Base-by-base conservation (phyloP, 2,797 vertebrate genomes). In the Betta splendens region DNA sequence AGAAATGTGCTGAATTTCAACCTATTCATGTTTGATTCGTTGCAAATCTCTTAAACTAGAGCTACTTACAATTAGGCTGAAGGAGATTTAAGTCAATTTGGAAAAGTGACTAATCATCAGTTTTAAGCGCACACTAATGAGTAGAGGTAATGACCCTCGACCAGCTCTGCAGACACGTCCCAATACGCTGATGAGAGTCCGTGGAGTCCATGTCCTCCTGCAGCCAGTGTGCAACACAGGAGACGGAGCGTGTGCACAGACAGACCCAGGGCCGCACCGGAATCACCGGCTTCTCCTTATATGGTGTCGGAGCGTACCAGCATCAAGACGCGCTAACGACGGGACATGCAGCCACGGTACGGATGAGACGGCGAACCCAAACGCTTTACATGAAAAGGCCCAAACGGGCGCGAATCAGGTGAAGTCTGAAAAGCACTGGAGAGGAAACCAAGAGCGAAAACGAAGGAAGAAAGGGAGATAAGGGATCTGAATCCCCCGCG, bases 231-330 rank as follows among this genome's bases (percentile, higher is more conserved):
- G 16, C 33, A 47, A 11, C 39, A 9, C 47, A 69, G 77, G 48
- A 48, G 49, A 77, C 38, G 37, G 8, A 75, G 57, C 18, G 32
- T 20, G 20, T n/a, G 9, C 29, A 89, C 76, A 86, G 31, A n/a
- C 26, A 66, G 45, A 52, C 47, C n/a, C 38, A 25, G 36, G 5
- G 23, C 23, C 39, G 45, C 5, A 45, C 37, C 44, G 12, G 17
- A 67, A 33, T 50, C 59, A 68, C 52, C 54, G 43, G 8, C 47
- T 76, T 81, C 66, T 39, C 83, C 81, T 76, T 79, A 84, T 85
- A 86, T 72, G 77, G 77, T 50, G 56, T 25, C 75, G 35, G 18
- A 64, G 33, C 29, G 33, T 23, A 18, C 17, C 18, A 42, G 69
- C 50, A 64, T 50, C 46, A 60, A 40, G 38, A 64, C 54, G 53